Percentiles rank a stretch among this genome's conserved stretches.
These are phyloP conservation scores for Pocillopora verrucosa DNA, from an alignment of 64 coral and sea anemone genomes.

Conservation along the genomic window DNA sequence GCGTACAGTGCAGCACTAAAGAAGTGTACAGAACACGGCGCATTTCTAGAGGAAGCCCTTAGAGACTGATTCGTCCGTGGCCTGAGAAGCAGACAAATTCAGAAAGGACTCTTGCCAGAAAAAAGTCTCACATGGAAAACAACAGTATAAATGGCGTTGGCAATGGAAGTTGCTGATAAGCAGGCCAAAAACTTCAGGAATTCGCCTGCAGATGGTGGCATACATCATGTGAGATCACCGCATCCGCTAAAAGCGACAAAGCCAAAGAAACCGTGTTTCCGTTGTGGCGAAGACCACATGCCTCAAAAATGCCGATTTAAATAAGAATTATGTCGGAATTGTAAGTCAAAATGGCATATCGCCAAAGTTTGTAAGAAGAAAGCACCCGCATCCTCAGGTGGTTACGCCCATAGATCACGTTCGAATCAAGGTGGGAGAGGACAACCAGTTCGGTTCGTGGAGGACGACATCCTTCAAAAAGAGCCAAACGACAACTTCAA, in stretches of 20 bases:
- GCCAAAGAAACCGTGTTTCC: constrained; percentile 23
- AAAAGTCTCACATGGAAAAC: constrained; percentile 12
- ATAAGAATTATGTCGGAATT: constrained; percentile 9
- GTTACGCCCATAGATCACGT: not conserved
- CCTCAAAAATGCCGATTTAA: constrained; percentile 26
- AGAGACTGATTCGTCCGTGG: constrained; percentile 1
- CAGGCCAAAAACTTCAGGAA: constrained; percentile 12
- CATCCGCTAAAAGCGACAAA: not conserved
- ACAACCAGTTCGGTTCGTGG: not conserved
- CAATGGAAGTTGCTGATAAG: constrained; percentile 30
- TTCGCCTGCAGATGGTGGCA: not conserved
- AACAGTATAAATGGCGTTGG: constrained; percentile 1
- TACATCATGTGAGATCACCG: constrained; percentile 3
- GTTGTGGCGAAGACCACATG: constrained; percentile 11
- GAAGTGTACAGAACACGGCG: not conserved
- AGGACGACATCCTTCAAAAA: constrained; percentile 10
- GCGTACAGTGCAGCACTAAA: constrained; percentile 15
- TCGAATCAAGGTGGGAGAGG: not conserved
- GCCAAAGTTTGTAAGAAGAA: not conserved
- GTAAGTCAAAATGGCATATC: constrained; percentile 13
- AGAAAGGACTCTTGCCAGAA: no score
- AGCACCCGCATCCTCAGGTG: not conserved
- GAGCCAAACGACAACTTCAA: constrained; percentile 11
- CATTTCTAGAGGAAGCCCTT: not conserved
- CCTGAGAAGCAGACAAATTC: not conserved